Evolutionary conservation across 2,888 invertebrate species (phyloP), one percentile per base, ranked within the genome.

Genomic region (Physocephala rufipes): DNA sequence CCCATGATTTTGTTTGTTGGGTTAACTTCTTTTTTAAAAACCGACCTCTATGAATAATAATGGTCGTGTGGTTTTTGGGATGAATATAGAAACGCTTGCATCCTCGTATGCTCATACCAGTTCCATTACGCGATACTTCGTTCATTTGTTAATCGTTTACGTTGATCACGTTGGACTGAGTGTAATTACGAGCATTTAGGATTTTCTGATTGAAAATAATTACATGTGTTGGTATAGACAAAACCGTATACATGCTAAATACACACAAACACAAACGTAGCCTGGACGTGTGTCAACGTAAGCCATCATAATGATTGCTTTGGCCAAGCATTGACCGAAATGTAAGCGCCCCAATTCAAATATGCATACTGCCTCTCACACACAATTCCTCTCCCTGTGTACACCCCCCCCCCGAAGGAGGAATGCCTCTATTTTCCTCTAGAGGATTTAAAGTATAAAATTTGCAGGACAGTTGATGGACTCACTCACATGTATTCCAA

Each of bases 141-240:
- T 64, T 64, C 70, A 70, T 64, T 70, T 75, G 77, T 76, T 76
- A 75, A 75, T 76, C 76, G 77, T 76, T 75, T 77, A 76, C 28
- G 55, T 51, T 36, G 61, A 58, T 67, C 77, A 76, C 79, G 36
- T 36, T 36, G 75, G 77, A 77, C 78, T 9, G 9, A 36, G 77
- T 79, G 76, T 78, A 80, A 80, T 80, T 80, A 80, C 80, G 79
- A 75, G 79, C 78, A 79, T 77, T 80, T 80, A 77, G 76, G 64
- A 63, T 69, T 77, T 78, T 76, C 73, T 78, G 78, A 78, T 80
- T 79, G 79, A 77, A 79, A 78, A 79, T 79, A 79, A 79, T 80
- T 79, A 78, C 78, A 74, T 51, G 62, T 71, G 71, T 72, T 67
- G 73, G 66, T 67, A 69, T 61, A 68, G 61, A 26, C 59, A 67